phyloP scores from a whole-genome alignment of 1,140 invertebrate genomes.

The Phenacoccus solenopsis region DNA sequence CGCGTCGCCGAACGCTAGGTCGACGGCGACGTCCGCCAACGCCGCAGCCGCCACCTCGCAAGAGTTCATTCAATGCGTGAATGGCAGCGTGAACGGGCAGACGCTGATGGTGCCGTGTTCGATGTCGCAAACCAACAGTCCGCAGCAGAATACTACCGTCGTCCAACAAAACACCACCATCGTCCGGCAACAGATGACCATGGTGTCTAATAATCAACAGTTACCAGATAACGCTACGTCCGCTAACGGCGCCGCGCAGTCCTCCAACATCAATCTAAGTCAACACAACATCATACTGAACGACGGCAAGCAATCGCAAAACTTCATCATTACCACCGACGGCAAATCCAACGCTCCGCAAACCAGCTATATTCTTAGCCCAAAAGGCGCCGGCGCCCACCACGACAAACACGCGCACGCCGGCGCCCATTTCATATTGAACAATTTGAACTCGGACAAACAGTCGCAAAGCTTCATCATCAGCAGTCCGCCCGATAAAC shows the following conservation, averaged over 20 bases:
- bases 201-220: conserved; percentile 54
- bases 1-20: not conserved
- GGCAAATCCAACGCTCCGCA: conserved; percentile 24
- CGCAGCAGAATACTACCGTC: conserved; percentile 33
- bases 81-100: conserved; percentile 50
- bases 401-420: conserved; percentile 12
- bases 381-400: conserved; percentile 24
- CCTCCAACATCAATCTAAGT: conserved; percentile 8
- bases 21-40: not conserved
- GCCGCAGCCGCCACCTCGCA: conserved; percentile 27
- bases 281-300: conserved; percentile 23
- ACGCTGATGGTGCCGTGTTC: conserved; percentile 62
- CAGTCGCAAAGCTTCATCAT: conserved; percentile 26
- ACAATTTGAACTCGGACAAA: conserved; percentile 24
- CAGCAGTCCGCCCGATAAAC: conserved; percentile 25
- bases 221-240: conserved; percentile 5
- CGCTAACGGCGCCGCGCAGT: not conserved
- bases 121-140: conserved; percentile 44
- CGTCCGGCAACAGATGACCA: conserved; percentile 50
- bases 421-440: conserved; percentile 26
- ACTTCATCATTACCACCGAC: conserved; percentile 29
- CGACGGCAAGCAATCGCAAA: conserved; percentile 25
- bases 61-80: conserved; percentile 50
- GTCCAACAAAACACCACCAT: conserved; percentile 54
- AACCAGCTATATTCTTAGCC: conserved; percentile 29